Conservation (phyloP, 2,113 vertebrate genomes). For the Ciconia maguari region DNA sequence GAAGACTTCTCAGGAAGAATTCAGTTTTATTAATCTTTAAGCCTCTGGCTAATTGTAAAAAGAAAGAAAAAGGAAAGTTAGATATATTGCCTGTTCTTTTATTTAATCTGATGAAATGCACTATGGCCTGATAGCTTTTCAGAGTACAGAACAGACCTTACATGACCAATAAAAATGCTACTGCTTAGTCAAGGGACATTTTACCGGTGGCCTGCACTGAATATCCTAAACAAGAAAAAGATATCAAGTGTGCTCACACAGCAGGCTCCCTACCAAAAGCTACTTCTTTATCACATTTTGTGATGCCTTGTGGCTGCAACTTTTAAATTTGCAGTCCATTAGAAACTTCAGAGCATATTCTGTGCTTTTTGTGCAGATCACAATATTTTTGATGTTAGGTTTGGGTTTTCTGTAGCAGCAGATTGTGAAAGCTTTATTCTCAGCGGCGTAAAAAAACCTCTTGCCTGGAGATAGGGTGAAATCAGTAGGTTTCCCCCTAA, state of each 20-base stretch:
- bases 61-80: not conserved
- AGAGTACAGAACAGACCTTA: not conserved
- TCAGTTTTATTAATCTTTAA: not conserved
- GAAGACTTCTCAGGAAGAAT: not conserved
- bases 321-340: not conserved
- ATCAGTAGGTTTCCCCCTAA: not conserved
- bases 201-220: not conserved
- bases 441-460: not conserved
- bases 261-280: not conserved
- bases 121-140: not conserved
- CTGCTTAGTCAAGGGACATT: not conserved
- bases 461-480: not conserved
- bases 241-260: not conserved
- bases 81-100: not conserved
- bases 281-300: not conserved
- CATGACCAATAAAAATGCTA: not conserved
- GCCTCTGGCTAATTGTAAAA: not conserved
- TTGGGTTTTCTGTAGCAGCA: not conserved
- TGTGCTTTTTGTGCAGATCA: not conserved
- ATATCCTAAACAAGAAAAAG: not conserved
- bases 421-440: not conserved
- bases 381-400: not conserved
- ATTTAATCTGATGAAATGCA: not conserved
- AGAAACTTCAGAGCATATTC: not conserved
- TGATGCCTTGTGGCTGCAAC: not conserved